These are phyloP conservation scores for Pteropus rufus DNA, from an alignment of 2,797 vertebrate species.

Conservation along the genomic window DNA sequence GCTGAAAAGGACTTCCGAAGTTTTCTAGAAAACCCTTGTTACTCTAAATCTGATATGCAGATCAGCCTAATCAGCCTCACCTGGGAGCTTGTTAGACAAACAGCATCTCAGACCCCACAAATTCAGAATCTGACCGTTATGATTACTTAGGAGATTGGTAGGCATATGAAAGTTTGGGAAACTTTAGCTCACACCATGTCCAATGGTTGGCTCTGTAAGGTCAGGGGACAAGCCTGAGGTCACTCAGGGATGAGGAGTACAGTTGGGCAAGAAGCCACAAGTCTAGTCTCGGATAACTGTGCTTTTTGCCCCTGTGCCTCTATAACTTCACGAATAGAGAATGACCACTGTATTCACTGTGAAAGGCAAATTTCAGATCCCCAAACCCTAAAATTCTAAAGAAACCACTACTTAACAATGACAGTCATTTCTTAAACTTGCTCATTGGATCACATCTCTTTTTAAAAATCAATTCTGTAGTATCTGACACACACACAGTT, in stretches of 20 bases:
- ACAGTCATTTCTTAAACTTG: neutral
- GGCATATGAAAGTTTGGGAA: neutral
- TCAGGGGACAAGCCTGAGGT: neutral
- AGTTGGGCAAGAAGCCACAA: neutral
- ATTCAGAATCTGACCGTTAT: neutral
- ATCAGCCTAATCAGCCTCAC: neutral
- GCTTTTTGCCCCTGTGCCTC: neutral
- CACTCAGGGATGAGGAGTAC: neutral
- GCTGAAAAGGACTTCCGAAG: neutral
- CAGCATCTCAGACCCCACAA: neutral
- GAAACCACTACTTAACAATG: neutral
- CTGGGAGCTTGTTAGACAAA: neutral
- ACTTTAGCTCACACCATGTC: neutral
- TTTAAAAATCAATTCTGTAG: neutral
- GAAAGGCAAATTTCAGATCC: neutral
- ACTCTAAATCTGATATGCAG: neutral
- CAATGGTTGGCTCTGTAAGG: neutral
- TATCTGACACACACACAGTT: neutral
- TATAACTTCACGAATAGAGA: neutral
- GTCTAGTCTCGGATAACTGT: neutral
- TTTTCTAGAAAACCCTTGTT: neutral
- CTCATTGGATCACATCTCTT: neutral
- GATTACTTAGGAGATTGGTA: neutral
- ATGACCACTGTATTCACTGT: neutral
- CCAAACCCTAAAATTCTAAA: neutral